These are phyloP conservation scores for Phocoena phocoena DNA, from an alignment of 2,113 vertebrate genomes.

Conservation along the genomic window DNA sequence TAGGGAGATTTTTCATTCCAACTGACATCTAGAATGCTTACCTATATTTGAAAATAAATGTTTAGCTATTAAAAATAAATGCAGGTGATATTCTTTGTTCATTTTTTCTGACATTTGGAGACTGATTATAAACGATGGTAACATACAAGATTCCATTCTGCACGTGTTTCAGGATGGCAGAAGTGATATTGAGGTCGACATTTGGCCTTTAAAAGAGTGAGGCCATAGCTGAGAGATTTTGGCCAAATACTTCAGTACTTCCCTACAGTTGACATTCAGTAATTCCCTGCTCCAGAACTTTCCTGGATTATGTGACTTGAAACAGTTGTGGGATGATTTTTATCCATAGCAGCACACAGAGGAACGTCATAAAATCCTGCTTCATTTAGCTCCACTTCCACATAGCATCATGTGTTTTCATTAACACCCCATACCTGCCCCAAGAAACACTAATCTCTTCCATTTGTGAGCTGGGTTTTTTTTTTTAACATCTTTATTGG, in stretches of 20 bases:
- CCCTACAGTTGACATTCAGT: background rate
- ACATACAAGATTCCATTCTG: background rate
- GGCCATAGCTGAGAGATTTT: constrained; percentile 4
- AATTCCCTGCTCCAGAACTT: background rate
- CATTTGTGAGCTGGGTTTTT: background rate
- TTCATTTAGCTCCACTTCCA: background rate
- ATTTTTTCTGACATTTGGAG: background rate
- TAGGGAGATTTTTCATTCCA: background rate
- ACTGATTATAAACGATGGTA: background rate
- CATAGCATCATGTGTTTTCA: background rate
- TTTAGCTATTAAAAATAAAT: constrained; percentile 11
- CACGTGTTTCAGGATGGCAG: background rate
- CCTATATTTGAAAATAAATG: background rate
- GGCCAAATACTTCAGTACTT: background rate
- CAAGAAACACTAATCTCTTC: background rate
- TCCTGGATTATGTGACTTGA: background rate
- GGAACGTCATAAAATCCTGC: background rate
- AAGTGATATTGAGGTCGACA: background rate
- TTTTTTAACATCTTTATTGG: no score
- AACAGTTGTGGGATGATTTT: background rate
- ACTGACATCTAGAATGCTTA: background rate
- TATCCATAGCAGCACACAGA: background rate
- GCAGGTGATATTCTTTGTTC: background rate
- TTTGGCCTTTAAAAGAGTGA: background rate
- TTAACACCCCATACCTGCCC: background rate